These are phyloP conservation scores for Limnothrissa miodon DNA, from an alignment of 2,113 vertebrate genomes.

Conservation along the genomic window DNA sequence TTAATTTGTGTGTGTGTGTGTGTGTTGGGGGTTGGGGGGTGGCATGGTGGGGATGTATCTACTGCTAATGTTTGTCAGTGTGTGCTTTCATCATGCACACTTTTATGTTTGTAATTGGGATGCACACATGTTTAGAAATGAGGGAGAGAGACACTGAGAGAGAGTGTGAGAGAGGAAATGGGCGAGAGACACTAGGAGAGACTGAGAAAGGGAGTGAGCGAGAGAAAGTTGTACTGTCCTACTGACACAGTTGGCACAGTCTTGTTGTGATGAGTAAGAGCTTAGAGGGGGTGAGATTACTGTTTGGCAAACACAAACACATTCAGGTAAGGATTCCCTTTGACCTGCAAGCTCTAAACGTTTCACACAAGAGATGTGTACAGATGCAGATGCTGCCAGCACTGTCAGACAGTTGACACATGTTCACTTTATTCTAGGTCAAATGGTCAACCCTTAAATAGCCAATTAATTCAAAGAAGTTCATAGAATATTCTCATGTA, in stretches of 20 bases:
- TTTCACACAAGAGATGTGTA: neutral
- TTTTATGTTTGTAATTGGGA: neutral
- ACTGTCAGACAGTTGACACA: neutral
- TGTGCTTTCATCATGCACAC: constrained; percentile 11
- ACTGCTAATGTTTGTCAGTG: neutral
- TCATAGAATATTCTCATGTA: neutral
- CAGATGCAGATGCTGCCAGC: neutral
- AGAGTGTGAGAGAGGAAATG: neutral
- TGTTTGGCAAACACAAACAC: constrained; percentile 34
- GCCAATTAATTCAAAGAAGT: neutral
- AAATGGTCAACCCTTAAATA: neutral
- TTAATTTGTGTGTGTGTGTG: too few relatives aligned
- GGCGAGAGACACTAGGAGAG: neutral
- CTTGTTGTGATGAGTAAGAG: constrained; percentile 23
- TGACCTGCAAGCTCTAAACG: neutral
- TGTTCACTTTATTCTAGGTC: neutral
- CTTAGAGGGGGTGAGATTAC: neutral
- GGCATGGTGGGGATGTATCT: too few relatives aligned
- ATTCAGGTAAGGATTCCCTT: neutral
- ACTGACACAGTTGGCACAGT: constrained; percentile 40
- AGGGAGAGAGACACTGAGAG: too few relatives aligned
- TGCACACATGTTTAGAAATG: neutral
- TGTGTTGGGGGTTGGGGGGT: too few relatives aligned
- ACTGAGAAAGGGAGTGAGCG: neutral
- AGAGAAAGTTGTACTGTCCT: constrained; percentile 29